A percentile compares a stretch with the other conserved stretches of the same genome.
Conservation (phyloP, 2,797 vertebrate species). For the Coracias cyanogaster region DNA sequence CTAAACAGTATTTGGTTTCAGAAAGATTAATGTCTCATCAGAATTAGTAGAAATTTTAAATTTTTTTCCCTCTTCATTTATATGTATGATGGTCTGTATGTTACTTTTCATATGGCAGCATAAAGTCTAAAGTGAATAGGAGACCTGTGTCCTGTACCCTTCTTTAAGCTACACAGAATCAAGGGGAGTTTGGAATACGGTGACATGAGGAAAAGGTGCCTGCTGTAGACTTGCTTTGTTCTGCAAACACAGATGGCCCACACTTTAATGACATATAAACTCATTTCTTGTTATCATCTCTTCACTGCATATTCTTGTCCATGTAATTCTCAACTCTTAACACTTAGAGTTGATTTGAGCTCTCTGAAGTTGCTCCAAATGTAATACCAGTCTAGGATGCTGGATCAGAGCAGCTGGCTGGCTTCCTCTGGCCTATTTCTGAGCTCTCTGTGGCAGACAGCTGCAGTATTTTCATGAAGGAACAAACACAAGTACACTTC, state of each 20-base stretch:
- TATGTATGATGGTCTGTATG: not conserved
- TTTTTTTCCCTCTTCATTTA: not conserved
- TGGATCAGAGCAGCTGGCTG: not conserved
- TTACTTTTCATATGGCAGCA: not conserved
- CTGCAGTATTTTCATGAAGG: not conserved
- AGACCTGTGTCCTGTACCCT: not conserved
- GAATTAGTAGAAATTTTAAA: not conserved
- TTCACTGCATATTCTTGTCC: not conserved
- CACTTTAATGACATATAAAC: not conserved
- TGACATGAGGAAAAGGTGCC: not conserved
- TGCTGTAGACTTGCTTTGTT: not conserved
- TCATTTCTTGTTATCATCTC: not conserved
- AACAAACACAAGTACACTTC: not conserved
- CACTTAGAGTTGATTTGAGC: not conserved
- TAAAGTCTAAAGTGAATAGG: not conserved
- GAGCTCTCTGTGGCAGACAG: not conserved
- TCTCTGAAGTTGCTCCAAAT: slow-evolving; percentile 13
- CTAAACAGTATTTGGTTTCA: not conserved
- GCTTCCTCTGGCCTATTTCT: not conserved
- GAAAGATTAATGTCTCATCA: not conserved
- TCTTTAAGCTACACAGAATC: not conserved
- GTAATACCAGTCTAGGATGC: not conserved
- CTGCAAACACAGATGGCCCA: not conserved
- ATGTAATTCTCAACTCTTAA: not conserved
- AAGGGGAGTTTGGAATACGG: not conserved